These are phyloP conservation scores for Brenthis ino DNA, from an alignment of 2,888 invertebrate genomes.

Conservation along the genomic window DNA sequence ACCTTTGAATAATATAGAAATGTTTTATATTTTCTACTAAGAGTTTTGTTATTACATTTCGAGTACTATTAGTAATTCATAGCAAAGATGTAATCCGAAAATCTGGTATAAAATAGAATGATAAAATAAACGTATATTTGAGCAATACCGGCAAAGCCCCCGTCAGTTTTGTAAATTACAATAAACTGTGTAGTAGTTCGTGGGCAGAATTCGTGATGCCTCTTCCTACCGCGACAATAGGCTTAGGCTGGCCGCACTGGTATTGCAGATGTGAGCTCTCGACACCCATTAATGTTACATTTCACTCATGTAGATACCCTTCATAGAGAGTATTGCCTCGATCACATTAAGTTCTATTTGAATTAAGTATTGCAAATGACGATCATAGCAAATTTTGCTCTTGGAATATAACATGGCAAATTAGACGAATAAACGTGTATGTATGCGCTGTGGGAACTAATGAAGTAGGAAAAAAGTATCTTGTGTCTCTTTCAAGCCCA, in stretches of 20 bases:
- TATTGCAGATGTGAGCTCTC: slow-evolving; percentile 61
- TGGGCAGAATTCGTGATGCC: slow-evolving; percentile 73
- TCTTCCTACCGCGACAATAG: slow-evolving; percentile 63
- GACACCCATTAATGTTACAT: slow-evolving; percentile 61
- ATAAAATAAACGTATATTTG: slow-evolving; percentile 64
- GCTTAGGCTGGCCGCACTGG: slow-evolving; percentile 58
- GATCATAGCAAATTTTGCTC: too few relatives aligned
- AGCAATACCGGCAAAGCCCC: slow-evolving; percentile 68
- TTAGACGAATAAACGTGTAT: too few relatives aligned
- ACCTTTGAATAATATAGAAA: neutral
- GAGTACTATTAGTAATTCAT: slow-evolving; percentile 17
- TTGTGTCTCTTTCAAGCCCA: too few relatives aligned
- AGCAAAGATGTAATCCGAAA: slow-evolving; percentile 24
- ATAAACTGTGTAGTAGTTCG: slow-evolving; percentile 75
- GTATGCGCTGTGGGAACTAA: too few relatives aligned
- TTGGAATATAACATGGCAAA: too few relatives aligned
- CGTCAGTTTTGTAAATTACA: slow-evolving; percentile 80
- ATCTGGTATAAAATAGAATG: slow-evolving; percentile 49
- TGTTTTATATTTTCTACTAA: neutral
- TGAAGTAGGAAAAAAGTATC: too few relatives aligned
- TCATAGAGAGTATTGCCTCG: neutral
- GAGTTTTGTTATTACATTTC: neutral
- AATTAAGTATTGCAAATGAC: too few relatives aligned
- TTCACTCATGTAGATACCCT: slow-evolving; percentile 47
- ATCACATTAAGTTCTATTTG: neutral